These are phyloP conservation scores for Esox masquinongy DNA, from an alignment of 2,797 vertebrate species.

Conservation along the genomic window DNA sequence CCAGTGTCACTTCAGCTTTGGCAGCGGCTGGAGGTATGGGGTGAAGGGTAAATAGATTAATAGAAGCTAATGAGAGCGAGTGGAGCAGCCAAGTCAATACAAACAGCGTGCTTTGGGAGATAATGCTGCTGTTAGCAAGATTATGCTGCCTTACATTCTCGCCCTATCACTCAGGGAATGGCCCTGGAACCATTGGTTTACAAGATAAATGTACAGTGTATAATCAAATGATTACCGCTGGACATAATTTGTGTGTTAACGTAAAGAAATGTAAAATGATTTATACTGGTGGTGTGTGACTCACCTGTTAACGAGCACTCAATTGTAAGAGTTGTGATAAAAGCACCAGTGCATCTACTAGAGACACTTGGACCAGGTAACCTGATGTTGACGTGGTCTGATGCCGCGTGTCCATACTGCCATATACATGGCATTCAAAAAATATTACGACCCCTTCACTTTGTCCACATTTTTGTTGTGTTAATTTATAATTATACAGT, in stretches of 20 bases:
- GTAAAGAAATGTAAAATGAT: no score
- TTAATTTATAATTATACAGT: neutral
- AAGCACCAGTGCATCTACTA: no score
- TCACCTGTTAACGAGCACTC: no score
- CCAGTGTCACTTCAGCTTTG: constrained; percentile 78
- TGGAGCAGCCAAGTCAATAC: constrained; percentile 41
- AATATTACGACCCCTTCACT: neutral
- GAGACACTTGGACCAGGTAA: no score
- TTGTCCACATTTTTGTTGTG: neutral
- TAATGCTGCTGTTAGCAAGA: constrained; percentile 1
- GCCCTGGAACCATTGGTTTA: neutral
- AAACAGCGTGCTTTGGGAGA: neutral
- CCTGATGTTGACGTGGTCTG: no score
- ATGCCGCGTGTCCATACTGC: no score
- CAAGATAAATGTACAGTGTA: neutral
- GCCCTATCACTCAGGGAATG: neutral
- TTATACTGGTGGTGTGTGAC: no score
- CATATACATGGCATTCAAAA: neutral
- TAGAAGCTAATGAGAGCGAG: constrained; percentile 75
- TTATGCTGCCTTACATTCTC: neutral
- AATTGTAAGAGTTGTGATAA: no score
- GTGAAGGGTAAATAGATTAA: constrained; percentile 80
- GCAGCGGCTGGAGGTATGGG: constrained; percentile 35
- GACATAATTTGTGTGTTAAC: no score
- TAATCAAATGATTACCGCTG: no score